Evolutionary conservation across 2,113 vertebrate species (phyloP).

Genomic region (Apaloderma vittatum): DNA sequence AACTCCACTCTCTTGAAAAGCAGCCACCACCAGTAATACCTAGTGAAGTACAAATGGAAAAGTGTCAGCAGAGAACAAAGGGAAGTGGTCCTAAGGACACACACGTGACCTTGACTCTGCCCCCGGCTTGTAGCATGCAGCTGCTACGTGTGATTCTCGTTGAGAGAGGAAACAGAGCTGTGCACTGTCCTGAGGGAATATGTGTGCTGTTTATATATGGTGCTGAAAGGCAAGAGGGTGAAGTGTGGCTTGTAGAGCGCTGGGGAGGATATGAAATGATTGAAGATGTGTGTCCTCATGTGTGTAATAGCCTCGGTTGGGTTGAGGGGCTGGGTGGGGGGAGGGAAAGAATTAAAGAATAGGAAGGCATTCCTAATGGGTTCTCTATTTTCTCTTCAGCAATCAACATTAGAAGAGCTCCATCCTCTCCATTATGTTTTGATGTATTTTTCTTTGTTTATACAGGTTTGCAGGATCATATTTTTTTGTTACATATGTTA

Average conservation of each 20-base stretch:
- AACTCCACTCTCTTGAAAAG: not conserved
- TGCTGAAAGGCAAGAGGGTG: slow-evolving; percentile 66
- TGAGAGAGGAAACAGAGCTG: slow-evolving; percentile 6
- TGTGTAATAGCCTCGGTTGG: slow-evolving; percentile 67
- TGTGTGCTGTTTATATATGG: slow-evolving; percentile 35
- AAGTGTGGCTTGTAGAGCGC: slow-evolving; percentile 43
- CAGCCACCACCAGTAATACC: not conserved
- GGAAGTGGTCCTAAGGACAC: not conserved
- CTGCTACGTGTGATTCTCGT: not conserved
- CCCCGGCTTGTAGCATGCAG: not conserved
- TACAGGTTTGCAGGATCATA: not conserved
- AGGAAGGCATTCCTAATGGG: slow-evolving; percentile 49
- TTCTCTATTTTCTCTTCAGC: slow-evolving; percentile 55
- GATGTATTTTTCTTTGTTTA: not conserved
- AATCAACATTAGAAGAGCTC: slow-evolving; percentile 14
- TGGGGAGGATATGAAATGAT: slow-evolving; percentile 70
- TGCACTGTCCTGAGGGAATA: slow-evolving; percentile 47
- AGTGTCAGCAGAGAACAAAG: slow-evolving; percentile 7
- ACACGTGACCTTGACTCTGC: not conserved
- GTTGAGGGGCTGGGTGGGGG: slow-evolving; percentile 45
- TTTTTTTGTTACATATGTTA: not conserved
- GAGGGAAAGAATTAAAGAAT: slow-evolving; percentile 69
- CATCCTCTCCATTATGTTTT: not conserved
- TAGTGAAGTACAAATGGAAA: not conserved
- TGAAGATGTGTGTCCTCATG: slow-evolving; percentile 75